Conservation (phyloP, 2,113 vertebrate genomes). For the Varanus salvator region DNA sequence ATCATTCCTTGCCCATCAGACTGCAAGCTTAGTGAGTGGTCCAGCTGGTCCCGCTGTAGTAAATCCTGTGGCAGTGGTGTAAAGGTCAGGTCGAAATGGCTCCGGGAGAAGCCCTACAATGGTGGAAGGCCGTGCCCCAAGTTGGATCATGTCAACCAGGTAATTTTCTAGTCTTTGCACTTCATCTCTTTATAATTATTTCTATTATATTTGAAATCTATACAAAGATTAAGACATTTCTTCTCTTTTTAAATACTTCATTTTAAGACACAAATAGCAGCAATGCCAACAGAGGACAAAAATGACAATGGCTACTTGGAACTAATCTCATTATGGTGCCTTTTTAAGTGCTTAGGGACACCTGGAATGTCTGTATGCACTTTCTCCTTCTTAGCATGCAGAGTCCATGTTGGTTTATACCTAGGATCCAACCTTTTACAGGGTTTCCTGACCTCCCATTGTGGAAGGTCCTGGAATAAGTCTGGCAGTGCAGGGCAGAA, state of each 20-base stretch:
- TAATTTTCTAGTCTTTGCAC: constrained; percentile 64
- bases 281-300: not conserved
- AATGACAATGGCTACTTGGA: not conserved
- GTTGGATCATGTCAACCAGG: constrained; percentile 97
- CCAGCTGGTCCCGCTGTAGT: constrained; percentile 97
- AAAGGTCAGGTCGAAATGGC: constrained; percentile 98
- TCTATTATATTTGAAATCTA: not conserved
- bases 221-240: not conserved
- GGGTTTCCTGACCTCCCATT: no score
- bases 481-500: no score
- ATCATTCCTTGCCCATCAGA: constrained; percentile 96
- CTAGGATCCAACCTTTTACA: not conserved
- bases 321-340: not conserved
- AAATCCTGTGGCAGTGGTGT: constrained; percentile 98
- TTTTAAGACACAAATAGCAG: not conserved
- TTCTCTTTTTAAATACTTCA: not conserved
- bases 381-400: not conserved
- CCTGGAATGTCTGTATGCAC: not conserved
- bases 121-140: constrained; percentile 96
- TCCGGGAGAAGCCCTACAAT: constrained; percentile 95
- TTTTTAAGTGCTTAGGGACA: not conserved
- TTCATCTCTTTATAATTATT: not conserved
- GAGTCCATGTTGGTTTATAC: not conserved
- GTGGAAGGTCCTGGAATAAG: no score
- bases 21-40: constrained; percentile 99